Conservation (phyloP, 92 coral and sea anemone genomes). For the Anthopleura xanthogrammica region DNA sequence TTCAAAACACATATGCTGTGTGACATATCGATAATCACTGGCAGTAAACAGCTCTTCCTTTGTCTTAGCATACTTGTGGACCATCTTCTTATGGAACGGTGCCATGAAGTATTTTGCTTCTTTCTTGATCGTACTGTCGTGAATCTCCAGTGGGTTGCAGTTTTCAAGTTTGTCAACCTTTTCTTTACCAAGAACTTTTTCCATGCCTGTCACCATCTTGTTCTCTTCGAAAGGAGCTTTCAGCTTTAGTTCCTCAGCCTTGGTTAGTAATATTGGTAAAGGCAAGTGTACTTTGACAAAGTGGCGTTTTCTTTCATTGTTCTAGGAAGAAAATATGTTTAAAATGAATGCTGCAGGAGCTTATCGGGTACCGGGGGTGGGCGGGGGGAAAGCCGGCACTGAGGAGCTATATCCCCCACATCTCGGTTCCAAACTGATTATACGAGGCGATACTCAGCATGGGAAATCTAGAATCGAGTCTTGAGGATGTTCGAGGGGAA, state of each 20-base stretch:
- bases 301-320: conserved; percentile 53
- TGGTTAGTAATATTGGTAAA: conserved; percentile 55
- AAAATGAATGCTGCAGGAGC: too few relatives aligned
- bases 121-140: conserved; percentile 47
- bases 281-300: conserved; percentile 87
- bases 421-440: too few relatives aligned
- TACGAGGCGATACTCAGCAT: too few relatives aligned
- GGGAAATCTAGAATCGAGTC: too few relatives aligned
- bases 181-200: conserved; percentile 44
- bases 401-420: too few relatives aligned
- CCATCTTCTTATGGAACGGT: conserved; percentile 47
- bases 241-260: conserved; percentile 72
- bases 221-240: conserved; percentile 77
- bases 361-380: too few relatives aligned
- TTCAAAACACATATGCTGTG: conserved; percentile 54
- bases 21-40: conserved; percentile 38
- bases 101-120: conserved; percentile 78
- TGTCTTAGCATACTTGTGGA: conserved; percentile 48
- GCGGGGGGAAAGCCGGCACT: too few relatives aligned
- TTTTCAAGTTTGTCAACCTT: conserved; percentile 36
- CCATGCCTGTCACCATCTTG: conserved; percentile 62
- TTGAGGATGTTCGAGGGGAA: too few relatives aligned
- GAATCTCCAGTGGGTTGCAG: conserved; percentile 61
- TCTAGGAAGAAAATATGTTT: conserved; percentile 19
- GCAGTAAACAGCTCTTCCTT: conserved; percentile 59